A percentile compares a stretch with the other conserved stretches of the same genome.
Evolutionary conservation across 1,140 invertebrate species (phyloP).

Genomic region (Brachionus plicatilis): DNA sequence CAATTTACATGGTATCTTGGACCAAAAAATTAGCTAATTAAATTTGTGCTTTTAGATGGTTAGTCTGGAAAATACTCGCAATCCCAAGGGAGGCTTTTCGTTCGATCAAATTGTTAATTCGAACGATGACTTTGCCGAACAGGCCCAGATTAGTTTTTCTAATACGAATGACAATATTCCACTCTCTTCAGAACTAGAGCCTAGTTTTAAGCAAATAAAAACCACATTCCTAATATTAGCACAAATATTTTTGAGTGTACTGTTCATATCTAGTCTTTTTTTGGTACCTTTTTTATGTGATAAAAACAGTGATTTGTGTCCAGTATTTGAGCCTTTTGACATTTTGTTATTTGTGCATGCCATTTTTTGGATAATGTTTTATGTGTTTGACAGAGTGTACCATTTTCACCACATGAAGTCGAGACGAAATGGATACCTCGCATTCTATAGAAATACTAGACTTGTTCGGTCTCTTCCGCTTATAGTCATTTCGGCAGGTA

Average conservation of each 20-base stretch:
- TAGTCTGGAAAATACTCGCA: conserved; percentile 30
- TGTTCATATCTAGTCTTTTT: neutral
- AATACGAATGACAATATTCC: neutral
- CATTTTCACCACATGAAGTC: conserved; percentile 29
- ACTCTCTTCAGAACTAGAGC: neutral
- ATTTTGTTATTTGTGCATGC: neutral
- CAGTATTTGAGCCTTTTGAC: neutral
- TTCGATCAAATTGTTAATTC: neutral
- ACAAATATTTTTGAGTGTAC: neutral
- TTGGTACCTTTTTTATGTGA: neutral
- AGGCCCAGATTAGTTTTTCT: neutral
- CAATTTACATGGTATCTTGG: conserved; percentile 22
- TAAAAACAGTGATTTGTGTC: neutral
- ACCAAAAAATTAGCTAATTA: neutral
- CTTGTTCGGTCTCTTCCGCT: neutral
- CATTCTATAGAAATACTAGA: conserved; percentile 4
- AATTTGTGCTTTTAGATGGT: conserved; percentile 17
- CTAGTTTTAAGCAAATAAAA: conserved; percentile 22
- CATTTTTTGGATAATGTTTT: neutral
- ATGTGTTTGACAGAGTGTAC: neutral
- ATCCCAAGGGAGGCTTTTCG: neutral
- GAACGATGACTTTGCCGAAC: neutral
- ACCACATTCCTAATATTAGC: neutral
- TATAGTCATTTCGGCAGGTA: neutral
- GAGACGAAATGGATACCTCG: neutral